phyloP scores from a whole-genome alignment of 2,797 vertebrate genomes.

The Typhlichthys subterraneus region DNA sequence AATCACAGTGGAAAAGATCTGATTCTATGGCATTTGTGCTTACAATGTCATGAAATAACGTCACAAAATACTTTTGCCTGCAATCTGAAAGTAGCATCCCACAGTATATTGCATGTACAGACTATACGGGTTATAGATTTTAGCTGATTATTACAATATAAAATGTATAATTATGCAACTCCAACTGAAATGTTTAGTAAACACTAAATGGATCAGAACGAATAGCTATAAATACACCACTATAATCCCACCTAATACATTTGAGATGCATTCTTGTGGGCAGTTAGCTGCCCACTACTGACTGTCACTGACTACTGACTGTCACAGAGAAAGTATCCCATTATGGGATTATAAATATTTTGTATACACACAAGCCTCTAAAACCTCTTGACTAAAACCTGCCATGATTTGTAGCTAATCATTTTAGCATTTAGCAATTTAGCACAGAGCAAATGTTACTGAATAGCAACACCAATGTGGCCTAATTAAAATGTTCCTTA shows the following conservation, averaged over 20 bases:
- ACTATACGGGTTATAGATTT: no score
- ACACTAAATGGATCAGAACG: constrained; percentile 49
- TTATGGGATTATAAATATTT: constrained; percentile 38
- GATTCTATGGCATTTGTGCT: no score
- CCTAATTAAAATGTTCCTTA: constrained; percentile 46
- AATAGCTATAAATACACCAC: constrained; percentile 48
- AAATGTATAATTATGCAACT: constrained; percentile 11
- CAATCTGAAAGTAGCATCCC: no score
- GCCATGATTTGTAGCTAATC: constrained; percentile 50
- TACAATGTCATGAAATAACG: no score
- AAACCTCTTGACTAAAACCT: constrained; percentile 45
- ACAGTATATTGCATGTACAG: no score
- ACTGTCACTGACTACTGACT: constrained; percentile 11
- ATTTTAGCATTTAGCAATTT: constrained; percentile 20
- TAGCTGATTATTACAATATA: no score
- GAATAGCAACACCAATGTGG: constrained; percentile 39
- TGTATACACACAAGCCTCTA: constrained; percentile 33
- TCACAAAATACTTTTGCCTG: no score
- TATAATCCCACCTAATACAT: constrained; percentile 43
- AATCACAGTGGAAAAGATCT: no score
- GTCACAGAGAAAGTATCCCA: constrained; percentile 30
- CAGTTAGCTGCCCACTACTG: constrained; percentile 33
- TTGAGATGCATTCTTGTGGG: constrained; percentile 45
- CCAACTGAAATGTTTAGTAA: constrained; percentile 31
- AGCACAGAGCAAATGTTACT: constrained; percentile 34